Evolutionary conservation across 2,113 vertebrate species (phyloP).

Genomic region (Probosciger aterrimus): DNA sequence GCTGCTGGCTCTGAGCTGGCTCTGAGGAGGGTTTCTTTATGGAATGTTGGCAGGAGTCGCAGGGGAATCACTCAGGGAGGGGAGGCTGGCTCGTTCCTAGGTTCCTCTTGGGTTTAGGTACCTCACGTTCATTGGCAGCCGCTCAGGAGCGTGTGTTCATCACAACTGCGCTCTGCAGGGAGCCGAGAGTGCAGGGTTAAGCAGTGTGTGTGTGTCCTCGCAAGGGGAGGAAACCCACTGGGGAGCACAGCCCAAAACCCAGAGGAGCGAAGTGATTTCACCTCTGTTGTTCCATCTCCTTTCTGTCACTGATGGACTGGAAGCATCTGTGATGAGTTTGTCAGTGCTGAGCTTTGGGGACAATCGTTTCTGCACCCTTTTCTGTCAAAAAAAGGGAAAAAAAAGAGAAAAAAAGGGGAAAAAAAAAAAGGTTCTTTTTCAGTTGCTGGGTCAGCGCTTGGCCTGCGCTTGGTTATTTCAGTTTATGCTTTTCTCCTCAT

Average conservation of each 20-base stretch:
- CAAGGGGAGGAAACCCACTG: neutral
- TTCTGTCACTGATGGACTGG: neutral
- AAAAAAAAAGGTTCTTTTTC: neutral
- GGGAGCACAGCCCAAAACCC: neutral
- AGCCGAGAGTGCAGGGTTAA: neutral
- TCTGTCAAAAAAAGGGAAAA: neutral
- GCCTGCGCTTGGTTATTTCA: neutral
- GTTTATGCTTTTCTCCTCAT: neutral
- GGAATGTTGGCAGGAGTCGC: neutral
- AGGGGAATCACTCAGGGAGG: neutral
- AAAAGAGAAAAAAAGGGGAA: neutral
- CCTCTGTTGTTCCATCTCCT: neutral
- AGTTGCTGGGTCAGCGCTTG: conserved; percentile 2
- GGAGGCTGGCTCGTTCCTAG: neutral
- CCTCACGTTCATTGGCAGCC: neutral
- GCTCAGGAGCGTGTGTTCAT: neutral
- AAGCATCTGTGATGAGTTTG: neutral
- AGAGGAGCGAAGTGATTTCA: neutral
- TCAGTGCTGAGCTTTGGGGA: neutral
- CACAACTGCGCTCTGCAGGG: neutral
- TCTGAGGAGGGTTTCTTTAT: neutral
- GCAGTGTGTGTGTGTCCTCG: neutral
- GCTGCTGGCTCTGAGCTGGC: neutral
- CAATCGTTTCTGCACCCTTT: neutral
- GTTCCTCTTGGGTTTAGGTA: neutral